These are phyloP conservation scores for Coranthus polyacanthus DNA, from an alignment of 2,797 vertebrate genomes.

Conservation along the genomic window DNA sequence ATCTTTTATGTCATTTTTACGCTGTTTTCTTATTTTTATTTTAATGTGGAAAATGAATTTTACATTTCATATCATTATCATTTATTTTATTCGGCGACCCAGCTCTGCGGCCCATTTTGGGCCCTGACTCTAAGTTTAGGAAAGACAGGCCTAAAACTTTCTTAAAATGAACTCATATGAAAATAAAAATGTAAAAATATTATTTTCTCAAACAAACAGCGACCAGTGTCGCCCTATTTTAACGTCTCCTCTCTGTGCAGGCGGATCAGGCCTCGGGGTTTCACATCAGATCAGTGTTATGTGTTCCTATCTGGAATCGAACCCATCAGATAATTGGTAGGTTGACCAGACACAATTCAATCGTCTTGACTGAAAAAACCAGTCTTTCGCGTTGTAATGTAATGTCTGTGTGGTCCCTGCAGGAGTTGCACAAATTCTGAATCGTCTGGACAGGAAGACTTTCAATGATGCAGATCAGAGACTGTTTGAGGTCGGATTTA, in stretches of 20 bases:
- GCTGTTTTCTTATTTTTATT: too few species aligned
- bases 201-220: neutral
- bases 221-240: neutral
- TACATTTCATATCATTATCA: too few species aligned
- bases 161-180: too few species aligned
- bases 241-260: slow-evolving; percentile 57
- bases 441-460: slow-evolving; percentile 87
- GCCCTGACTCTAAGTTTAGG: too few species aligned
- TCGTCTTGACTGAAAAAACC: slow-evolving; percentile 1
- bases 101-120: too few species aligned
- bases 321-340: slow-evolving; percentile 88
- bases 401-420: slow-evolving; percentile 28
- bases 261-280: slow-evolving; percentile 87
- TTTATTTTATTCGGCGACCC: too few species aligned
- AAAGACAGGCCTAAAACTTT: too few species aligned
- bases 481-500: slow-evolving; percentile 83
- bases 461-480: slow-evolving; percentile 88
- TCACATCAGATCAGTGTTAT: slow-evolving; percentile 88
- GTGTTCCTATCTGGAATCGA: slow-evolving; percentile 88
- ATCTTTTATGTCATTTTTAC: too few species aligned
- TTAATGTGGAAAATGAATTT: too few species aligned
- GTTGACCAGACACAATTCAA: slow-evolving; percentile 45
- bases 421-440: slow-evolving; percentile 89
- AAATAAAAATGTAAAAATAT: too few species aligned
- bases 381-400: neutral